Evolutionary conservation across 2,888 invertebrate species (phyloP).

Genomic region (Aporophyla nigra): DNA sequence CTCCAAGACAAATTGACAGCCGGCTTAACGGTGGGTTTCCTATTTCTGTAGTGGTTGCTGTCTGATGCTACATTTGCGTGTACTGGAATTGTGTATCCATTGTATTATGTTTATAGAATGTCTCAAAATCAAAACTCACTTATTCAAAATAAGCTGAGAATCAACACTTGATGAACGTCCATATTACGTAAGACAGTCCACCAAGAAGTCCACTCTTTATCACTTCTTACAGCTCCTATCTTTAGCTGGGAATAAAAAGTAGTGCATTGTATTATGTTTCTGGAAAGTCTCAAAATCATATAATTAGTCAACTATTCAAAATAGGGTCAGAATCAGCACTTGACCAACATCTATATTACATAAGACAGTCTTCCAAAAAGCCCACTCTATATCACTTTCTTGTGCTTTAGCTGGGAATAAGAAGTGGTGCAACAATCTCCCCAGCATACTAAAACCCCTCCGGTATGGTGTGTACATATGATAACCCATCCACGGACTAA

Average conservation of each 20-base stretch:
- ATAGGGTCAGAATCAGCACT: background rate
- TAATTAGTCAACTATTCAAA: background rate
- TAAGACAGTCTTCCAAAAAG: no score
- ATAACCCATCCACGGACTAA: no score
- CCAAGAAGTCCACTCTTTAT: no score
- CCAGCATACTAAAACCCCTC: no score
- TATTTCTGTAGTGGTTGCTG: constrained; percentile 43
- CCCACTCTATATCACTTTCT: no score
- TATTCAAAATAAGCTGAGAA: background rate
- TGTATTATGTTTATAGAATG: constrained; percentile 9
- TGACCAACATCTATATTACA: no score
- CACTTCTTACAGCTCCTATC: background rate
- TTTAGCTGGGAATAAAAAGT: background rate
- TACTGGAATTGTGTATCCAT: background rate
- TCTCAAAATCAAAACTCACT: background rate
- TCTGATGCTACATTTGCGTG: background rate
- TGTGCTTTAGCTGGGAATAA: background rate
- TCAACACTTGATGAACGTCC: no score
- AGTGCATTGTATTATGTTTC: constrained; percentile 17
- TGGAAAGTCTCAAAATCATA: background rate
- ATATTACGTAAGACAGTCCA: no score
- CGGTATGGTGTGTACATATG: no score
- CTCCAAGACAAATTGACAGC: constrained; percentile 58
- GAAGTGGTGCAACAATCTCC: background rate
- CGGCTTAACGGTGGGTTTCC: constrained; percentile 33